Evolutionary conservation across 2,888 invertebrate genomes (phyloP).

Genomic region (Eristalis intricaria): DNA sequence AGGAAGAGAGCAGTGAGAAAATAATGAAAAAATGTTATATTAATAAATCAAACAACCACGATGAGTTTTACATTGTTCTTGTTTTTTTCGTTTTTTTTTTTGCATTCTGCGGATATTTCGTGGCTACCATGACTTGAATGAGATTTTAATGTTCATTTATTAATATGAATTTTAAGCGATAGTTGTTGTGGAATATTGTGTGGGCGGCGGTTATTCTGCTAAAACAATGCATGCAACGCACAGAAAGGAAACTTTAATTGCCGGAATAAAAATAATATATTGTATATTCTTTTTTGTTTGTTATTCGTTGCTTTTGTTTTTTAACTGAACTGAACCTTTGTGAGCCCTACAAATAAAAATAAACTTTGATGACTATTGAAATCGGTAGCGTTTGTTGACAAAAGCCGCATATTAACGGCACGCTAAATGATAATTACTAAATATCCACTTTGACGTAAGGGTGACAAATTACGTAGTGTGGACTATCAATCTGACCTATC

Average conservation of each 20-base stretch:
- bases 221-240: background rate
- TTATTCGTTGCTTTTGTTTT: background rate
- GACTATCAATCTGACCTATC: background rate
- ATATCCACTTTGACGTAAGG: background rate
- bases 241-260: constrained; percentile 6
- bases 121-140: constrained; percentile 41
- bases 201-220: background rate
- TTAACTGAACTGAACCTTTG: background rate
- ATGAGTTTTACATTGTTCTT: constrained; percentile 38
- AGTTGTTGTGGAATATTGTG: background rate
- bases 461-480: background rate
- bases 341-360: background rate
- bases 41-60: constrained; percentile 56
- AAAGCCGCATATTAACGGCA: background rate
- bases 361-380: background rate
- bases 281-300: background rate
- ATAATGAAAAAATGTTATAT: constrained; percentile 38
- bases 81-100: background rate
- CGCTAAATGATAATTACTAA: background rate
- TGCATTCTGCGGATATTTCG: constrained; percentile 16
- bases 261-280: background rate
- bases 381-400: background rate
- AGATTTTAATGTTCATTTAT: constrained; percentile 57
- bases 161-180: constrained; percentile 46
- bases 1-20: constrained; percentile 12